Percentiles rank a stretch among this genome's conserved stretches.
These are phyloP conservation scores for Drosophila equinoxialis DNA, from an alignment of 1,140 invertebrate genomes.

Conservation along the genomic window DNA sequence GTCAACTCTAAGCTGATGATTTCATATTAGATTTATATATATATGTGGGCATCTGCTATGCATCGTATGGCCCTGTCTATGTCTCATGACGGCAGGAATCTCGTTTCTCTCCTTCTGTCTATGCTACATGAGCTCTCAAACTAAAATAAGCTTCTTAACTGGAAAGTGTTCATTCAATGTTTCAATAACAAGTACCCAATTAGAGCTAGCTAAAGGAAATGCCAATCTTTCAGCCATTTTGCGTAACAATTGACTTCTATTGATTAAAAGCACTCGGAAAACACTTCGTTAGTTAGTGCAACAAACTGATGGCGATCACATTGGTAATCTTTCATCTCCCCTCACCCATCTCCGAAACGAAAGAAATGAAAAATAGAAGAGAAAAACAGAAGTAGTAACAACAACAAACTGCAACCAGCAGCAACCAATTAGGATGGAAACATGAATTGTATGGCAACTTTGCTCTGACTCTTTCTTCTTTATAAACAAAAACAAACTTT, in stretches of 20 bases:
- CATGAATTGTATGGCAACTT: slow-evolving; percentile 1
- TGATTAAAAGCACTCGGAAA: not conserved
- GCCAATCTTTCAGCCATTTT: not conserved
- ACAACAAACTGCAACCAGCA: not conserved
- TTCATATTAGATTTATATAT: no score
- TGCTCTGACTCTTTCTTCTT: not conserved
- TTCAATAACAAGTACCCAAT: not conserved
- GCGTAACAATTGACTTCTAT: not conserved
- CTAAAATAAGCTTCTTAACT: slow-evolving; percentile 3
- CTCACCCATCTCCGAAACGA: not conserved
- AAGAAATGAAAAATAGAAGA: no score
- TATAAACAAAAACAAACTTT: slow-evolving; percentile 19
- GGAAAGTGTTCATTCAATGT: not conserved
- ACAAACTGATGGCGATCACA: not conserved
- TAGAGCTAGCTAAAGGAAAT: not conserved
- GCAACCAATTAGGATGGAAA: slow-evolving; percentile 4
- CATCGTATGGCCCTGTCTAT: no score
- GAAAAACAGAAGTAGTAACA: no score
- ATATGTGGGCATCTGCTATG: no score
- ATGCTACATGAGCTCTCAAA: no score
- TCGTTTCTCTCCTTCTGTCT: not conserved
- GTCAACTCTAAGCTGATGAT: no score
- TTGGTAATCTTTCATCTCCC: not conserved
- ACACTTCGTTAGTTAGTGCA: not conserved
- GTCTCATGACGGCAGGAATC: no score